Conservation (phyloP, 2,888 invertebrate genomes). For the Beris chalybata region DNA sequence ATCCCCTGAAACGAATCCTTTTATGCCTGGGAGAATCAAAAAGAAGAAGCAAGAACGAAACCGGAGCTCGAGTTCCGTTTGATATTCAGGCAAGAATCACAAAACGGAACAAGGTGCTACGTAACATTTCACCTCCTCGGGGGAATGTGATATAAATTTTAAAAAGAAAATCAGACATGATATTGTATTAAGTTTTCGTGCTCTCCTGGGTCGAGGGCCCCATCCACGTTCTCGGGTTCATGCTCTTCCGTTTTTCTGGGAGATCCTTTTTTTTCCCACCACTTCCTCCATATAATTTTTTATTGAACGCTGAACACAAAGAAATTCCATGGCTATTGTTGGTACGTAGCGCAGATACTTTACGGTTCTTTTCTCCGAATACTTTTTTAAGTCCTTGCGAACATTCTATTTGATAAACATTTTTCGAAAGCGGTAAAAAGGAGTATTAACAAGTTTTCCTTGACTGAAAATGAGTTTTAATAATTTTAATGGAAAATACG, state of each 20-base stretch:
- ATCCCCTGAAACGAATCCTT: slow-evolving; percentile 6
- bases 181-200: slow-evolving; percentile 23
- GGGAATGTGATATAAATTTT: slow-evolving; percentile 8
- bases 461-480: neutral
- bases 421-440: neutral
- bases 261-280: neutral
- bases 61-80: neutral
- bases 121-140: neutral
- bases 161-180: slow-evolving; percentile 20
- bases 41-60: neutral
- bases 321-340: slow-evolving; percentile 14
- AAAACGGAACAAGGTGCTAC: slow-evolving; percentile 20
- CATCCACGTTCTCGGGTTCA: neutral
- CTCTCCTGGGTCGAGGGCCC: neutral
- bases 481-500: slow-evolving; percentile 10
- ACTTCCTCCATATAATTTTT: neutral
- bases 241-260: neutral
- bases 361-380: neutral
- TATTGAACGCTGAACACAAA: slow-evolving; percentile 12
- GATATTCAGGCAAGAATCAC: neutral
- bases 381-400: slow-evolving; percentile 3
- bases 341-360: neutral
- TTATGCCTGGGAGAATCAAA: slow-evolving; percentile 8
- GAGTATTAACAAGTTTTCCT: no score
- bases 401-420: slow-evolving; percentile 4